Percentiles rank a stretch among this genome's conserved stretches.
phyloP scores from a whole-genome alignment of 2,113 vertebrate genomes.

The Xiphorhynchus elegans region DNA sequence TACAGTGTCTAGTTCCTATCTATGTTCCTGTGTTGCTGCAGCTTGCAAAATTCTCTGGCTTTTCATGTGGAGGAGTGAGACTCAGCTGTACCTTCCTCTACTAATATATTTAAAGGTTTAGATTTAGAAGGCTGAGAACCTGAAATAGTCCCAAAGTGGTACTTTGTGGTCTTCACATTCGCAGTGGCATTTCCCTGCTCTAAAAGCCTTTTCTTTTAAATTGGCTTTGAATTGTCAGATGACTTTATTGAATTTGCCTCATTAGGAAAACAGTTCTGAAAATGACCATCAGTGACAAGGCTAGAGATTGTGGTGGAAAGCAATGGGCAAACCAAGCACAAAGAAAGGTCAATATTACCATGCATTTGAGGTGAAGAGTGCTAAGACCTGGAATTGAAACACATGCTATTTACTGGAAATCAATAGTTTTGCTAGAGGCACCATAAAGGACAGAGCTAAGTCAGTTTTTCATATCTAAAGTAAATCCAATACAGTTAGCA shows the following conservation, averaged over 20 bases:
- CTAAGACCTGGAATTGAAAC: not conserved
- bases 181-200: not conserved
- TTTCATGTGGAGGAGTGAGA: not conserved
- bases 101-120: not conserved
- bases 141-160: not conserved
- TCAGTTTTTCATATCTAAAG: not conserved
- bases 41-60: not conserved
- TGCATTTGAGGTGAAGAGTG: not conserved
- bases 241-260: not conserved
- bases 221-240: not conserved
- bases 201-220: not conserved
- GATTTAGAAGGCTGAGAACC: not conserved
- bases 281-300: not conserved
- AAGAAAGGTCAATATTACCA: not conserved
- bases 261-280: not conserved
- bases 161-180: not conserved
- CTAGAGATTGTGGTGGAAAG: not conserved
- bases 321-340: not conserved
- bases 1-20: not conserved
- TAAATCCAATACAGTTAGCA: not conserved
- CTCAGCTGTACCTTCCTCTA: not conserved
- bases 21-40: fast-evolving
- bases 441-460: not conserved
- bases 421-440: not conserved
- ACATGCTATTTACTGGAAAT: not conserved